Evolutionary conservation across 2,797 vertebrate species (phyloP).

Genomic region (Helicolenus hilgendorfi): DNA sequence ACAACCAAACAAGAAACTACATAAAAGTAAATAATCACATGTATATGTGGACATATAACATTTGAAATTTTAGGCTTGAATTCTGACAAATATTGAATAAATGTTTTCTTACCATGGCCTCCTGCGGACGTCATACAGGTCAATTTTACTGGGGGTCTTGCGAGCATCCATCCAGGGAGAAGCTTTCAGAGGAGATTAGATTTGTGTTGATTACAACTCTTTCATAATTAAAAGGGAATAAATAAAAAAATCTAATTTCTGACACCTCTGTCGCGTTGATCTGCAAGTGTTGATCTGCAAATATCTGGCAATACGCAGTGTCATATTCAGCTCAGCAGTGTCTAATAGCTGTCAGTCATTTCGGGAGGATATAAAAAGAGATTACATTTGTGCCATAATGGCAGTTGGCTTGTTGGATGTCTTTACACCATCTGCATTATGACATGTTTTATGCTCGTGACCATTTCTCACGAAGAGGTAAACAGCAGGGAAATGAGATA

Average conservation of each 20-base stretch:
- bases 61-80: neutral
- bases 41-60: neutral
- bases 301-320: slow-evolving; percentile 17
- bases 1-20: neutral
- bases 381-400: neutral
- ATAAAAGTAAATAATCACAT: neutral
- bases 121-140: slow-evolving; percentile 97
- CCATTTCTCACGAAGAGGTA: neutral
- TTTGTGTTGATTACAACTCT: neutral
- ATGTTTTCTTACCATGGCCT: slow-evolving; percentile 94
- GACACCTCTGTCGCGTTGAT: neutral
- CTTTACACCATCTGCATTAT: neutral
- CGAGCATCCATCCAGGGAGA: slow-evolving; percentile 98
- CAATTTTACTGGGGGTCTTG: slow-evolving; percentile 96
- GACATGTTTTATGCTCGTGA: neutral
- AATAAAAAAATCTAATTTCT: slow-evolving; percentile 1
- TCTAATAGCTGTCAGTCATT: slow-evolving; percentile 13
- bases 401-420: neutral
- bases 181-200: slow-evolving; percentile 83
- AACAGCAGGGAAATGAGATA: slow-evolving; percentile 3
- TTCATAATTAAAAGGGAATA: slow-evolving; percentile 18
- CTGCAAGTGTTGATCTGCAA: neutral
- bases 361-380: neutral
- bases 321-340: slow-evolving; percentile 4
- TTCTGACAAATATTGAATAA: neutral